Percentiles rank a stretch among this genome's conserved stretches.
Evolutionary conservation across 2,797 vertebrate species (phyloP).

Genomic region (Coregonus suidteri): DNA sequence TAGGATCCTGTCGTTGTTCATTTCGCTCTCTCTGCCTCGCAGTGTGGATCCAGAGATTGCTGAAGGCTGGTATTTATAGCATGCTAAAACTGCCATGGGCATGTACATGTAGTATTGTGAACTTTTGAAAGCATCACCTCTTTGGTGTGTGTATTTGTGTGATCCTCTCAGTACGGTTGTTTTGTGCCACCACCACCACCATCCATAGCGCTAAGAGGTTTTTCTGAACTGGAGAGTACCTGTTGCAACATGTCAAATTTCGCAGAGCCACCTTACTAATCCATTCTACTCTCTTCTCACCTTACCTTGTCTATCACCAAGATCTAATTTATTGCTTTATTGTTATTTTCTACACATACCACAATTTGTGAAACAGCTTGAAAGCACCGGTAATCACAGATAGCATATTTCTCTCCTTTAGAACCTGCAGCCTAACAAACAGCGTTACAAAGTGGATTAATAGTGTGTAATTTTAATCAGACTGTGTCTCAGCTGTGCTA

Average conservation of each 20-base stretch:
- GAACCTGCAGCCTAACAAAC: conserved; percentile 16
- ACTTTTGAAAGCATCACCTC: conserved; percentile 1
- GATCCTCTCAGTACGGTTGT: conserved; percentile 23
- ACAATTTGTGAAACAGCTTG: conserved; percentile 18
- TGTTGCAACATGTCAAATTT: conserved; percentile 14
- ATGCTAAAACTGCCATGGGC: conserved; percentile 36
- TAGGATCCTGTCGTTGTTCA: conserved; percentile 14
- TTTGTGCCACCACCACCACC: conserved; percentile 1
- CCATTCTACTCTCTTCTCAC: conserved; percentile 8
- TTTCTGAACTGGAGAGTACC: conserved; percentile 1
- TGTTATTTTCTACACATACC: conserved; percentile 30
- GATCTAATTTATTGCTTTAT: conserved; percentile 22
- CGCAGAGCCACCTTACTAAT: conserved; percentile 4
- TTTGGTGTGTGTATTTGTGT: conserved; percentile 51
- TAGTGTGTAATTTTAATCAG: conserved; percentile 11
- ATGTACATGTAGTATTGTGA: conserved; percentile 39
- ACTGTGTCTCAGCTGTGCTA: no score
- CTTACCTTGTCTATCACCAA: background rate
- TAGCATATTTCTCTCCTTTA: conserved; percentile 20
- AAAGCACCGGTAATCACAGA: conserved; percentile 22
- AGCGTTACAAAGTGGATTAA: conserved; percentile 23
- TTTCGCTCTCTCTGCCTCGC: conserved; percentile 37
- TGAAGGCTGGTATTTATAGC: background rate
- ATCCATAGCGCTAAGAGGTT: conserved; percentile 22
- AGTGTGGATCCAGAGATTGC: background rate